Percentiles rank a stretch among this genome's conserved stretches.
These are phyloP conservation scores for Raillietiella orientalis DNA, from an alignment of 2,888 invertebrate genomes.

Conservation along the genomic window DNA sequence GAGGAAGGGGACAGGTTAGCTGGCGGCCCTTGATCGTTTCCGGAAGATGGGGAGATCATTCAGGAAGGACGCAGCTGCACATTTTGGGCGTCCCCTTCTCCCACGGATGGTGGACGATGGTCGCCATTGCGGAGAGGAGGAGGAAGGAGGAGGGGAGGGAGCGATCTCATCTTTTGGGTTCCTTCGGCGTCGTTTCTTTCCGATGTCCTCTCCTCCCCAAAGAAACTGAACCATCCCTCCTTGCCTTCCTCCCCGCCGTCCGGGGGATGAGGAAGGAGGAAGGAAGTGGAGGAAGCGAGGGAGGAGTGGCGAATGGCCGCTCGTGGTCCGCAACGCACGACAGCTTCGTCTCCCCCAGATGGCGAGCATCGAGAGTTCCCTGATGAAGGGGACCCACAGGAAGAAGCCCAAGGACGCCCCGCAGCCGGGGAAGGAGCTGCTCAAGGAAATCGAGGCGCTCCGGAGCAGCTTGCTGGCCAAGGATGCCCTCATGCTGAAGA, in stretches of 20 bases:
- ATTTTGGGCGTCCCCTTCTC: conserved; percentile 38
- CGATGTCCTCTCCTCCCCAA: too few relatives aligned
- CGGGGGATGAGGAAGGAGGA: too few relatives aligned
- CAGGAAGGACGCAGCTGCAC: conserved; percentile 35
- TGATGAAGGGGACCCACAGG: conserved; percentile 18
- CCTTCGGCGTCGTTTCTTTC: too few relatives aligned
- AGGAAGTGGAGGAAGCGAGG: too few relatives aligned
- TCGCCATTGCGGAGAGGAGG: too few relatives aligned
- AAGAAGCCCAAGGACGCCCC: conserved; percentile 6
- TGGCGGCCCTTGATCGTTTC: conserved; percentile 10
- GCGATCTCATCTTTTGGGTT: too few relatives aligned
- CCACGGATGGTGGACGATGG: too few relatives aligned
- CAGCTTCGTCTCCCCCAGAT: conserved; percentile 26
- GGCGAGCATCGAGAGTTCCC: conserved; percentile 50
- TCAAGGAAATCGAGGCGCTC: conserved; percentile 29
- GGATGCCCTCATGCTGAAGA: conserved; percentile 49
- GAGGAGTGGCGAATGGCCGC: too few relatives aligned
- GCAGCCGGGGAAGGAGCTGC: conserved; percentile 11
- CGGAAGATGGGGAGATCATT: conserved; percentile 14
- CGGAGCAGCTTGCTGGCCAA: conserved; percentile 38
- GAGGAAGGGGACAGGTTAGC: conserved; percentile 9
- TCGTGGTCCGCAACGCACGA: too few relatives aligned
- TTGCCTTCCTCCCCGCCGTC: too few relatives aligned
- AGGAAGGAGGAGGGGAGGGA: too few relatives aligned
- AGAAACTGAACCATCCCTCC: too few relatives aligned